These are phyloP conservation scores for Microtus oregoni DNA, from an alignment of 2,113 vertebrate genomes.

Conservation along the genomic window DNA sequence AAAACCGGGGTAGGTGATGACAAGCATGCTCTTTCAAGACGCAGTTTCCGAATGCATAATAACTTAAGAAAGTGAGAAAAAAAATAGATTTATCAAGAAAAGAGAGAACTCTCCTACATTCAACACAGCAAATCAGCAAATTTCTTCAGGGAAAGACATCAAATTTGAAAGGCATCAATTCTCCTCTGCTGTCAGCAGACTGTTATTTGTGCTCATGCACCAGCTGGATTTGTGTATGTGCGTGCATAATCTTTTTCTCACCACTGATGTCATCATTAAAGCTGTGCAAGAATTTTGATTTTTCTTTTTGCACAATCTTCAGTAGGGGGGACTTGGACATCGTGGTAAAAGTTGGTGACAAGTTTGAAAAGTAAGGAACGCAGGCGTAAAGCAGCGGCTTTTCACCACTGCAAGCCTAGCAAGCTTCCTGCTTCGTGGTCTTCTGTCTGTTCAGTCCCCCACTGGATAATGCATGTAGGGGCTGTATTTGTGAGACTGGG, in stretches of 20 bases:
- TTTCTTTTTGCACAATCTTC: conserved; percentile 82
- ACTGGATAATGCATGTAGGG: background rate
- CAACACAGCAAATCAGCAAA: conserved; percentile 85
- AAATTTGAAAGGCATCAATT: conserved; percentile 85
- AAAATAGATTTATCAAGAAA: conserved; percentile 78
- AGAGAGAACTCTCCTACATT: conserved; percentile 71
- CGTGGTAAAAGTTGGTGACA: conserved; percentile 81
- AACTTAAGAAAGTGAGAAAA: conserved; percentile 73
- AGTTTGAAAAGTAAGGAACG: conserved; percentile 73
- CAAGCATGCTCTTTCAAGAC: conserved; percentile 76
- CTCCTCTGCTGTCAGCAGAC: conserved; percentile 84
- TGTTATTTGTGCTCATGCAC: conserved; percentile 83
- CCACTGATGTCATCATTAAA: conserved; percentile 86
- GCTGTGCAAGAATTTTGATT: conserved; percentile 83
- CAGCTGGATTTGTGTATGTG: conserved; percentile 85
- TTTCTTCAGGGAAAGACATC: conserved; percentile 85
- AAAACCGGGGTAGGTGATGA: conserved; percentile 72
- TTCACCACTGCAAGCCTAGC: conserved; percentile 34
- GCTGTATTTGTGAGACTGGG: background rate
- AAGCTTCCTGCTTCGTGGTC: background rate
- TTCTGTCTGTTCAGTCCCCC: background rate
- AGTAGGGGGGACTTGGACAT: conserved; percentile 77
- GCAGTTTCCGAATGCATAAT: conserved; percentile 73
- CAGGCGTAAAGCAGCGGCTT: conserved; percentile 16
- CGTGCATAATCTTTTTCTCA: conserved; percentile 85